Evolutionary conservation across 1,140 invertebrate species (phyloP), one percentile per base, ranked within the genome.

Genomic region (Zaprionus gabonicus): DNA sequence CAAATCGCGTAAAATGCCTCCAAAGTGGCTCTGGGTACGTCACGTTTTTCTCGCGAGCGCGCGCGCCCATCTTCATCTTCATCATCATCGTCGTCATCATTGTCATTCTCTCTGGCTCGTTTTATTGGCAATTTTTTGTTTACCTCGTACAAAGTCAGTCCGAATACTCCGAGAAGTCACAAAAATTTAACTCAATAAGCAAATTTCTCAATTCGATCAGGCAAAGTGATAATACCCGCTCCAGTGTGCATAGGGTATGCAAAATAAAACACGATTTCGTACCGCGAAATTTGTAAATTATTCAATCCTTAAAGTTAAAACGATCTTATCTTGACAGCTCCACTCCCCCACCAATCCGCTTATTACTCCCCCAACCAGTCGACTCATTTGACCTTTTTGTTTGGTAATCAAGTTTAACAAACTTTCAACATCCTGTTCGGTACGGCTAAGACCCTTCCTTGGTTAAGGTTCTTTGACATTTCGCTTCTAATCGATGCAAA

Each of bases 11-110:
- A 27, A 56, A 72, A 28, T 68, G 76, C 66, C 66, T 71, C 13
- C 15, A 62, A 77, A 66, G 62, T 62, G 69, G 68, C 69, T 46
- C 60, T 38, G 67, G 77, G 73, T 79, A 74, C 66, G 85, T 88
- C 84, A 90, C 84, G 84, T 76, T 84, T 88, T 88, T 84, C 74
- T 75, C 83, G 80, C 78, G 9, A 34, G 31, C 31, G 9, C 31
- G 31, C n/a, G 80, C 84, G 84, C 84, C 69, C 83, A 84, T 87
- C 83, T 83, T 87, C 81, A 88, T 87, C 84, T 76, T 83, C 74
- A 55, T 67, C 41, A 46, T 13, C 41, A 41, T 4, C 38, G 3
- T 34, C 27, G 4, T 27, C 27, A 27, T 27, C 31, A 10, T 34
- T 9, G 44, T 49, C 63, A 71, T 81, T 36, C 17, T 34, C 46